Evolutionary conservation across 2,797 vertebrate species (phyloP), one percentile per base, ranked within the genome.

Genomic region (Knipowitschia caucasica): DNA sequence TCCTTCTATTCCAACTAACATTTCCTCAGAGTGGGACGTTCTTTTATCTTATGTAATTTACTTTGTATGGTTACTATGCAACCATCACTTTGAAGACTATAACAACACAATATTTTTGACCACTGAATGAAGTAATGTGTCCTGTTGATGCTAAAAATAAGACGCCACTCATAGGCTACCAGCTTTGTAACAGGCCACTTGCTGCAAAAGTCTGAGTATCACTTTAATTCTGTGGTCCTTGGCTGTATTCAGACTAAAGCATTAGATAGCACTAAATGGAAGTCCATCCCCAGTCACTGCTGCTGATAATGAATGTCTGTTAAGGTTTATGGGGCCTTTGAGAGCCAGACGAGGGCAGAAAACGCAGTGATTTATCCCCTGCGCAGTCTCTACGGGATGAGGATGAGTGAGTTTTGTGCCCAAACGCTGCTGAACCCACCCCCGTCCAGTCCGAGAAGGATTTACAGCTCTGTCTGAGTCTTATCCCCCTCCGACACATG

Each of bases 401-500:
- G 56, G 53, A 80, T 67, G 70, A 86, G 78, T 67, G 56, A 47
- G 64, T 65, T 71, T 76, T 73, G 59, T 56, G 64, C 71, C 71
- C 67, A 86, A 83, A 82, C 52, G 7, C 60, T 56, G 30, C 61
- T 56, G 83, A 86, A 86, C 83, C 80, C 73, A 62, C 62, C 64
- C 62, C 62, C 20, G 12, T 42, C 39, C 38, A 23, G 57, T 65
- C 61, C 71, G 43, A 42, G 21, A 43, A 70, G 69, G 74, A 80
- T 76, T 85, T 83, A 70, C 50, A 61, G 78, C 58, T 40, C 69
- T 67, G 78, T 47, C 50, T 43, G 70, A 63, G 18, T 58, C 67
- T 59, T 68, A 58, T 40, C 64, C 70, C 75, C 67, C 39, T 34
- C 56, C 38, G 60, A 59, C 59, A 73, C 72, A 70, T 5, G 8